A percentile compares a stretch with the other conserved stretches of the same genome.
phyloP scores from a whole-genome alignment of 2,888 invertebrate genomes.

The Idaea aversata region DNA sequence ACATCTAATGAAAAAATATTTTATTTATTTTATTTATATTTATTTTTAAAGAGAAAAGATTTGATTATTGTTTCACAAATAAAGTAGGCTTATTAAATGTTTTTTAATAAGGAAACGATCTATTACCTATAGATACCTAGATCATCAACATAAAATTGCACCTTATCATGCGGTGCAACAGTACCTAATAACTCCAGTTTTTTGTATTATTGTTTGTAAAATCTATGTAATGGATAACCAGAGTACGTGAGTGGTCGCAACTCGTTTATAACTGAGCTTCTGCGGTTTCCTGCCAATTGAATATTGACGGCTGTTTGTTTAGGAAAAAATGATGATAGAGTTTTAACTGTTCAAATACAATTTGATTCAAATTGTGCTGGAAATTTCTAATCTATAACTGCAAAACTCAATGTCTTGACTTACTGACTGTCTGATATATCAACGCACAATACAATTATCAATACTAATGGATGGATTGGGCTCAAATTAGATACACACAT shows the following conservation, averaged over 20 bases:
- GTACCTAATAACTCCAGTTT: constrained; percentile 36
- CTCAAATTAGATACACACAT: too few species aligned
- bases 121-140: not conserved
- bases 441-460: too few species aligned
- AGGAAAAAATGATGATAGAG: constrained; percentile 24
- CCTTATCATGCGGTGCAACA: constrained; percentile 59
- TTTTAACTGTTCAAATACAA: not conserved
- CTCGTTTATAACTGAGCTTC: constrained; percentile 33
- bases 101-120: constrained; percentile 8
- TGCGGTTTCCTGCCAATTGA: constrained; percentile 45
- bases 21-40: too few species aligned
- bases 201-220: constrained; percentile 58
- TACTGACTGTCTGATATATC: too few species aligned
- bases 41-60: too few species aligned
- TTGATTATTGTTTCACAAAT: too few species aligned
- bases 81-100: not conserved
- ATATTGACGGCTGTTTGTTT: constrained; percentile 39
- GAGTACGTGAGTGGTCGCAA: constrained; percentile 61
- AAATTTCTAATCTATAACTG: too few species aligned
- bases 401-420: too few species aligned
- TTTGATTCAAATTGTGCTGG: not conserved
- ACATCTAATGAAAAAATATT: too few species aligned
- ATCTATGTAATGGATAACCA: constrained; percentile 54
- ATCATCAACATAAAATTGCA: constrained; percentile 7
- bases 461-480: too few species aligned